A percentile compares a stretch with the other conserved stretches of the same genome.
phyloP scores from a whole-genome alignment of 2,113 vertebrate genomes.

The Myocastor coypus region DNA sequence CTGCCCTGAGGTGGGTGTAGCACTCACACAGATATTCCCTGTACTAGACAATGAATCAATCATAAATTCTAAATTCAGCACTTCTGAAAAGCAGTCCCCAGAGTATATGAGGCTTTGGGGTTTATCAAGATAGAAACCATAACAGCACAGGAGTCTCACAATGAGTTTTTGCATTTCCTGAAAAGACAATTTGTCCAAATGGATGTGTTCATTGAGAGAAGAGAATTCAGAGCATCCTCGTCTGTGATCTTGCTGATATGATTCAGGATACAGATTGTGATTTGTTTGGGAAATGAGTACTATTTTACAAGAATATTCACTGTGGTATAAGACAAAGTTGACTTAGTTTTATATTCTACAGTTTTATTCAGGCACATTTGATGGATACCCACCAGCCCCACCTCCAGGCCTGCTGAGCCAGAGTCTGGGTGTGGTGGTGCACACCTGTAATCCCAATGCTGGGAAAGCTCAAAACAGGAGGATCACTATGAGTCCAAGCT shows the following conservation, averaged over 20 bases:
- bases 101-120: too few relatives aligned
- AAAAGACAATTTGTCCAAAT: neutral
- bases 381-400: neutral
- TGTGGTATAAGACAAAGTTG: neutral
- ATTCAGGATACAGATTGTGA: neutral
- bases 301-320: slow-evolving; percentile 22
- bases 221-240: neutral
- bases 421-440: too few relatives aligned
- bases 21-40: too few relatives aligned
- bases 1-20: too few relatives aligned
- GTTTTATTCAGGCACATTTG: neutral
- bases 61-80: too few relatives aligned
- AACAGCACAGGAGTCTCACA: neutral
- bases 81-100: too few relatives aligned
- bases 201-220: neutral
- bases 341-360: slow-evolving; percentile 38
- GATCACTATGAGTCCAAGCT: too few relatives aligned
- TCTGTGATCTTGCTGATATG: neutral
- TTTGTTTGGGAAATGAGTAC: slow-evolving; percentile 39
- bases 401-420: too few relatives aligned
- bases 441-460: too few relatives aligned
- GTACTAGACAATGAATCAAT: too few relatives aligned
- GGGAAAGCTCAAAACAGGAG: too few relatives aligned
- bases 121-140: too few relatives aligned
- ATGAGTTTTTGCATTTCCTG: neutral